Evolutionary conservation across 2,888 invertebrate genomes (phyloP).

Genomic region (Dicranocentrus wangi): DNA sequence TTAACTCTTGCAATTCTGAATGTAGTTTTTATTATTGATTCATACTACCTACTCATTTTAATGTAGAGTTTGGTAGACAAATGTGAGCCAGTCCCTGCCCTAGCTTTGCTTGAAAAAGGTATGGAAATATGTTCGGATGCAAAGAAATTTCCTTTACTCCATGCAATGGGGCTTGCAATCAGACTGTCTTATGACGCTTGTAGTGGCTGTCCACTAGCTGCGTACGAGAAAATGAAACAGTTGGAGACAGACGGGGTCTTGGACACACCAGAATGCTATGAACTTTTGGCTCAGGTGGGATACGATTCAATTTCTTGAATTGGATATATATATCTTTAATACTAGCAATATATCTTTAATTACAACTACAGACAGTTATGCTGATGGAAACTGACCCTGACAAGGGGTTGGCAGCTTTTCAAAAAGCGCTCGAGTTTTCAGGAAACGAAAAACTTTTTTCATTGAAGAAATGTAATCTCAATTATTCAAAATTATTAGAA

Average conservation of each 20-base stretch:
- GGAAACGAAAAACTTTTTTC: conserved; percentile 17
- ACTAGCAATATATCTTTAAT: neutral
- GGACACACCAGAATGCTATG: conserved; percentile 61
- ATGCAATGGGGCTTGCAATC: conserved; percentile 36
- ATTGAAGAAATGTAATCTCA: conserved; percentile 34
- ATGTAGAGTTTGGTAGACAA: conserved; percentile 48
- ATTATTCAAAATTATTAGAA: no score
- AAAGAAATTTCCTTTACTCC: conserved; percentile 34
- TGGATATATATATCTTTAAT: neutral
- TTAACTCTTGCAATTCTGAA: neutral
- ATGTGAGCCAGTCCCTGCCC: conserved; percentile 36
- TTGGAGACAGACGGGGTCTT: conserved; percentile 46
- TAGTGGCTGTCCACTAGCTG: neutral
- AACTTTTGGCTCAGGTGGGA: conserved; percentile 53
- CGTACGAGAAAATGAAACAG: conserved; percentile 17
- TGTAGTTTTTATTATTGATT: neutral
- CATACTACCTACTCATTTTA: conserved; percentile 1
- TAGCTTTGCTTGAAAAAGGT: conserved; percentile 51
- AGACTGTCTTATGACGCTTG: conserved; percentile 17
- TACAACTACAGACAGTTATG: conserved; percentile 12
- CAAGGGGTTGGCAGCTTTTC: neutral
- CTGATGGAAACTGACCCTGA: conserved; percentile 9
- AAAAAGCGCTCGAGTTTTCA: conserved; percentile 34
- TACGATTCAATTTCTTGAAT: neutral
- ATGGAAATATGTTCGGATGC: conserved; percentile 28